A percentile compares a stretch with the other conserved stretches of the same genome.
phyloP scores from a whole-genome alignment of 2,797 vertebrate genomes.

The Diceros bicornis region DNA sequence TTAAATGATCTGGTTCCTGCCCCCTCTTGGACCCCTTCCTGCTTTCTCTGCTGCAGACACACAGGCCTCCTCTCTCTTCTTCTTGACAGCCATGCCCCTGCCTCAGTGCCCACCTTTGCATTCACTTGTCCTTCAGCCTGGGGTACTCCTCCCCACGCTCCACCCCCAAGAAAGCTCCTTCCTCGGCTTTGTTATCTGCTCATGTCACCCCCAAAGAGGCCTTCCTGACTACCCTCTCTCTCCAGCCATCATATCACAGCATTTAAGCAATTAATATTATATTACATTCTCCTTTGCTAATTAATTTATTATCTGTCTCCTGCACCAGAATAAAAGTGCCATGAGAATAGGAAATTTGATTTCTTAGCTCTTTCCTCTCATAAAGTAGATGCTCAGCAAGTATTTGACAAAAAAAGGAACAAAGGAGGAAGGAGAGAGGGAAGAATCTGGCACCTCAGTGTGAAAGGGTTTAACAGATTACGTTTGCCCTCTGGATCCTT shows the following conservation, averaged over 20 bases:
- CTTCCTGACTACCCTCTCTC: neutral
- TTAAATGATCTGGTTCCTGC: neutral
- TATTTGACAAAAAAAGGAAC: neutral
- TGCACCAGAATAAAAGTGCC: neutral
- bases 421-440: neutral
- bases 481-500: neutral
- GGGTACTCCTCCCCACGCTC: neutral
- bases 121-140: no score
- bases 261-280: neutral
- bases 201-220: neutral
- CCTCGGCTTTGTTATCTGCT: neutral
- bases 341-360: neutral
- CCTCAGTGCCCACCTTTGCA: neutral
- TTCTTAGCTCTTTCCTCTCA: neutral
- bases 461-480: neutral
- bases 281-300: neutral
- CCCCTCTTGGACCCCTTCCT: no score
- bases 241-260: neutral
- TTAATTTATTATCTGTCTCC: neutral
- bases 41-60: neutral
- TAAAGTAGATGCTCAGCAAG: neutral
- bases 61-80: neutral
- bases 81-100: no score
- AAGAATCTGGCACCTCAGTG: neutral
- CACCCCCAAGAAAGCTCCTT: neutral